Percentiles rank a stretch among this genome's conserved stretches.
These are phyloP conservation scores for Strongylocentrotus purpuratus DNA, from an alignment of 35 echinoderm and acorn worm genomes.

Conservation along the genomic window DNA sequence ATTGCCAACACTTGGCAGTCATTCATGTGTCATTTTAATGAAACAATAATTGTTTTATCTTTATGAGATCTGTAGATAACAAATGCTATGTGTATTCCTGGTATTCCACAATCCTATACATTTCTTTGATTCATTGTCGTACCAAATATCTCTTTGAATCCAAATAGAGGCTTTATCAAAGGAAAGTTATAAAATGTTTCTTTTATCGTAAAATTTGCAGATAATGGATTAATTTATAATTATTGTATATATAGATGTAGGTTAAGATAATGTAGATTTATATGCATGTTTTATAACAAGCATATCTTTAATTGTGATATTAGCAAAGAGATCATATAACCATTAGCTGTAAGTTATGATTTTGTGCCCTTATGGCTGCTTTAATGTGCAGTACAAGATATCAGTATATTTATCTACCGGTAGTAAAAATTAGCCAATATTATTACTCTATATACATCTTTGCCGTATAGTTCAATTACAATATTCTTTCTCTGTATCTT, in stretches of 20 bases:
- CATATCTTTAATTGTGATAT: slow-evolving; percentile 23
- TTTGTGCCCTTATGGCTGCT: neutral
- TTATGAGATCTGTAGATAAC: neutral
- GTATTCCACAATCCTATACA: neutral
- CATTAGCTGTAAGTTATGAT: neutral
- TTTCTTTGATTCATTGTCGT: neutral
- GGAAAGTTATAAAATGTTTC: neutral
- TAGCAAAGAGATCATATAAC: neutral
- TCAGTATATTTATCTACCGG: neutral
- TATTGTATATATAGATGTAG: neutral
- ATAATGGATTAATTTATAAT: slow-evolving; percentile 30
- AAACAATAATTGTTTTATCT: neutral
- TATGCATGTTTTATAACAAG: neutral
- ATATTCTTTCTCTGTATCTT: neutral
- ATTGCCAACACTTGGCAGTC: neutral
- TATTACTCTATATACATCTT: neutral
- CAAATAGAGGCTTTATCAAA: neutral
- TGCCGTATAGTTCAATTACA: neutral
- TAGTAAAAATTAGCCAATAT: neutral
- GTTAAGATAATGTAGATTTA: neutral
- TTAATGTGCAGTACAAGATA: neutral
- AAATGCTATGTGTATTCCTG: neutral
- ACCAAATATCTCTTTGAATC: neutral
- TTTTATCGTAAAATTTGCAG: neutral
- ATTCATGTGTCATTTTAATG: neutral